Base-by-base conservation (phyloP, 2,888 invertebrate species). In the Brenthis hecate region DNA sequence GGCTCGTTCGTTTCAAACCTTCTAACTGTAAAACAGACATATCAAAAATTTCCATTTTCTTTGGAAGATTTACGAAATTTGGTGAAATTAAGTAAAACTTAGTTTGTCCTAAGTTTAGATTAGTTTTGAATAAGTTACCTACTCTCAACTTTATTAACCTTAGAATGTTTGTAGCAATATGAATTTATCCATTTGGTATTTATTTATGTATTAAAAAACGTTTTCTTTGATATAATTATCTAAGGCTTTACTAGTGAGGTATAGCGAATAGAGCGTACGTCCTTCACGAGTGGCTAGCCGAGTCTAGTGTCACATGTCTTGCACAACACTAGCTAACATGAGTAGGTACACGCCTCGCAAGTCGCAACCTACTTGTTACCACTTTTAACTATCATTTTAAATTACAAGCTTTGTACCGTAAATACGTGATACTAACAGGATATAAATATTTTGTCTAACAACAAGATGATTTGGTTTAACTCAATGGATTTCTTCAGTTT, bases 211-310 rank as follows among this genome's bases (percentile, higher is more conserved):
- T 1, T 57, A 16, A 32, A 57, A 53, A n/a, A 55, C 14, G 14
- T 55, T 6, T 19, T 13, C 5, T 43, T 11, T 43, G 2, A 43
- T 43, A 43, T 11, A 43, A 36, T 36, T 6, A 36, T 36, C 14
- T 8, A 47, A 63, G 14, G 28, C 0, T 8, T 19, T 23, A 53
- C 6, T 28, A 57, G 11, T 43, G 23, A 51, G 43, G 51, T 57
- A 43, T 51, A 53, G 48, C 13, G 64, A 64, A 65, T 68, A 68
- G 70, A 70, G 68, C 56, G 69, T 66, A 43, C 50, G 70, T 61
- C 74, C 72, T 74, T 72, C 69, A 69, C 67, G 58, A 67, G 43
- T 56, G 55, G 61, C 56, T 62, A 65, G 65, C 58, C 53, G 16
- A 32, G 53, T 60, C 64, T 58, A 65, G 65, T 68, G 68, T 65